Evolutionary conservation across 2,797 vertebrate genomes (phyloP), one percentile per base, ranked within the genome.

Genomic region (Gobio occitaniae): DNA sequence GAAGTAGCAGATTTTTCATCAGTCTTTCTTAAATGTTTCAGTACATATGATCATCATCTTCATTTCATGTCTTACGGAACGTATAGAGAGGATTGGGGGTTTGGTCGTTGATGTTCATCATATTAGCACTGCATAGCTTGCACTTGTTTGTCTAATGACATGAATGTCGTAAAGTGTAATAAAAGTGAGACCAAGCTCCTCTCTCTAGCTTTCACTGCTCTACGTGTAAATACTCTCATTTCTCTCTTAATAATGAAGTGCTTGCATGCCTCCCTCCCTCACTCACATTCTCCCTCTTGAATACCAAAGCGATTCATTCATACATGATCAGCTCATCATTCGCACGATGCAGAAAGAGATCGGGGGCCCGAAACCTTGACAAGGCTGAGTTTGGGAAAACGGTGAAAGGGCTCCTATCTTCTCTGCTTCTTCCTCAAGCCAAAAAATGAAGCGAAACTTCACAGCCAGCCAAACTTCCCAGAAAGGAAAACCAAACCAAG

Each of bases 221-320:
- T 44, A 75, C 17, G 25, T 78, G 75, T 68, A 84, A 84, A 84
- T 84, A 78, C 50, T 84, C 52, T 86, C 19, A 80, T 76, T 83
- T 76, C 65, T 48, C 54, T 71, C 54, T 65, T 69, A 72, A 78
- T 56, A 61, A 70, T 75, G 17, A 44, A 74, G 70, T 63, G 63
- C 29, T 69, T 61, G 38, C 85, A 88, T 91, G 91, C 89, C 90
- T 90, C 91, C 92, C 90, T 52, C 82, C 92, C 91, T 50, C 82
- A 70, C 83, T 61, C 85, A 70, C 79, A 56, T 52, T 15, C 80
- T 86, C 82, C 90, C 91, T 94, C 93, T 94, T 92, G 91, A 91
- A 95, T 95, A 95, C 95, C 95, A 95, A 95, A 95, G 95, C 92
- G n/a, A 94, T 94, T 94, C 91, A 90, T 90, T 89, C 86, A 92